Conservation (phyloP, 2,113 vertebrate genomes). For the Emberiza fucata region DNA sequence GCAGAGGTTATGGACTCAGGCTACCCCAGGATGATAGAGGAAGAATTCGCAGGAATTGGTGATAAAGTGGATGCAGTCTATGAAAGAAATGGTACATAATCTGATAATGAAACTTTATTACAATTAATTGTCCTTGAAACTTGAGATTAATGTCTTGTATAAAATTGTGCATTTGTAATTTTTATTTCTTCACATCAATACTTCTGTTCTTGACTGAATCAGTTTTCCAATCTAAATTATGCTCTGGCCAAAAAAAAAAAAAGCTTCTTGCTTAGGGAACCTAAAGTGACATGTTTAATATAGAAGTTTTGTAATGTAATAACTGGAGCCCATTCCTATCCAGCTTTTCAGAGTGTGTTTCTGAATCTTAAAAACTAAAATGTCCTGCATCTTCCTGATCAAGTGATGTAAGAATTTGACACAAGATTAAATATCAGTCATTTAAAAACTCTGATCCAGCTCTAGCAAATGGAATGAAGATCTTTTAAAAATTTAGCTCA, state of each 20-base stretch:
- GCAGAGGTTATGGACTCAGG: slow-evolving; percentile 78
- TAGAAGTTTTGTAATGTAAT: not conserved
- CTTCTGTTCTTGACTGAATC: not conserved
- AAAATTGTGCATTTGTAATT: not conserved
- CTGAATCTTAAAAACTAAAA: not conserved
- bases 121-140: not conserved
- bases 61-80: slow-evolving; percentile 87
- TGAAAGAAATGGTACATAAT: slow-evolving; percentile 80
- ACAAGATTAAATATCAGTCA: not conserved
- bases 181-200: not conserved
- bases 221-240: not conserved
- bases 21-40: slow-evolving; percentile 82
- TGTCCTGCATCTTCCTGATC: not conserved
- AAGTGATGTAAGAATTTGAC: not conserved
- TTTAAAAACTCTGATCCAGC: not conserved
- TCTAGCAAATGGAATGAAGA: not conserved
- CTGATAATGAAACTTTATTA: not conserved
- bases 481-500: not conserved
- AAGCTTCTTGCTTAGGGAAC: not conserved
- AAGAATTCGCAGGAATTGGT: slow-evolving; percentile 87
- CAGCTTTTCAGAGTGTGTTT: not conserved
- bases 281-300: not conserved
- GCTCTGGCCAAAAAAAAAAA: not conserved
- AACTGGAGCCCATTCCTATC: not conserved
- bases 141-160: not conserved